phyloP scores from a whole-genome alignment of 92 coral and sea anemone species.

The Muricea muricata region DNA sequence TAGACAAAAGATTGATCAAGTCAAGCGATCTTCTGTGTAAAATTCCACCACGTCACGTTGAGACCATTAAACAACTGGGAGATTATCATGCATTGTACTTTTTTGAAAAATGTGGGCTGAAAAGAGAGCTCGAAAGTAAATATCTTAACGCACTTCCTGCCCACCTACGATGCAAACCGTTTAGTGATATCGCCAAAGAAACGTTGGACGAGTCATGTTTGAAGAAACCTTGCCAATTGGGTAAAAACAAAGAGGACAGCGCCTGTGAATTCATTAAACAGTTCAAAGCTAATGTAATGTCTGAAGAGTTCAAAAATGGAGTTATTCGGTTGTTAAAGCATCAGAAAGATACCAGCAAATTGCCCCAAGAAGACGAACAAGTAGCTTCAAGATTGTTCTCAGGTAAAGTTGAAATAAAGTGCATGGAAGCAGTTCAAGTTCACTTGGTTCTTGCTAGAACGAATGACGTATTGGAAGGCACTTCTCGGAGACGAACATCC shows the following conservation, averaged over 20 bases:
- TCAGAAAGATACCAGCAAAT: conserved; percentile 82
- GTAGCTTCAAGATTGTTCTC: conserved; percentile 76
- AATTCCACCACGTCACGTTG: not conserved
- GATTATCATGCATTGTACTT: not conserved
- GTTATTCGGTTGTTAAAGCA: conserved; percentile 85
- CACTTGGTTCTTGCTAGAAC: conserved; percentile 83
- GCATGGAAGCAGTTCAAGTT: conserved; percentile 84
- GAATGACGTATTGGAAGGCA: conserved; percentile 66
- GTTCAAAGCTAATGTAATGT: not conserved
- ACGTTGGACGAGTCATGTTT: conserved; percentile 2
- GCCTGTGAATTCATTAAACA: conserved; percentile 23
- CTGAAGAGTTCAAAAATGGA: conserved; percentile 40
- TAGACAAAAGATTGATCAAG: not conserved
- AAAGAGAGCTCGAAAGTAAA: not conserved
- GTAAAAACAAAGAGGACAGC: conserved; percentile 6
- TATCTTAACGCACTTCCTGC: conserved; percentile 6
- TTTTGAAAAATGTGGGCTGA: not conserved
- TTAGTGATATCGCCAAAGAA: not conserved
- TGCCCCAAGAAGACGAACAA: conserved; percentile 86
- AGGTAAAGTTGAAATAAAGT: conserved; percentile 66
- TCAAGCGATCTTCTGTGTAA: not conserved
- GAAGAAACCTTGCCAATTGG: not conserved
- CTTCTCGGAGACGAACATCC: no score
- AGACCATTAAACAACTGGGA: not conserved
- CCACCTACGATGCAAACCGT: not conserved